Conservation (phyloP, 2,888 invertebrate species). For the Troides oblongomaculatus region DNA sequence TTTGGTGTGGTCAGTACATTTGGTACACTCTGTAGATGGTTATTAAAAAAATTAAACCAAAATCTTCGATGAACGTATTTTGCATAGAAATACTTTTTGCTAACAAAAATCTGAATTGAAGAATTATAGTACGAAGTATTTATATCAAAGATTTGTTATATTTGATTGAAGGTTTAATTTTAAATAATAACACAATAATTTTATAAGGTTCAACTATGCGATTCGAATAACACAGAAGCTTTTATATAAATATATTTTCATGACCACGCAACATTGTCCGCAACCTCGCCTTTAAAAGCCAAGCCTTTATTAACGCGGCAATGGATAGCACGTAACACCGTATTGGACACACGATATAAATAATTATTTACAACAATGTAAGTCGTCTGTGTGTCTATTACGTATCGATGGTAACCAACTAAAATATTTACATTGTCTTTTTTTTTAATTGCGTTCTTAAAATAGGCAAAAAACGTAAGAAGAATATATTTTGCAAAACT, state of each 20-base stretch:
- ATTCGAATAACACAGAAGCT: constrained; percentile 3
- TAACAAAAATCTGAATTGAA: too few species aligned
- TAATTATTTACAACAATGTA: constrained; percentile 4
- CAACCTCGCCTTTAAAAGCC: constrained; percentile 53
- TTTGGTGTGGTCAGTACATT: too few species aligned
- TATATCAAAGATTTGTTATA: not conserved
- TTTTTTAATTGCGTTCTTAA: too few species aligned
- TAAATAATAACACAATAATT: constrained; percentile 32
- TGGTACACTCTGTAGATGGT: too few species aligned
- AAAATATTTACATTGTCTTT: not conserved
- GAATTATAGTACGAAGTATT: too few species aligned
- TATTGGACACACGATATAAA: constrained; percentile 12
- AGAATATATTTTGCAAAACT: too few species aligned
- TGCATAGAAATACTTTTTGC: too few species aligned
- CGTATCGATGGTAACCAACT: not conserved
- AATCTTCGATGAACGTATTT: too few species aligned
- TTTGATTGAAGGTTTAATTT: not conserved
- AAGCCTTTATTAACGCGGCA: constrained; percentile 61
- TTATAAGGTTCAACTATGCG: constrained; percentile 25
- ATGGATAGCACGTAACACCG: constrained; percentile 41
- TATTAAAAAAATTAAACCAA: too few species aligned
- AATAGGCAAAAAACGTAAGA: too few species aligned
- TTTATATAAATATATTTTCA: constrained; percentile 62
- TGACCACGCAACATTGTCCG: constrained; percentile 56
- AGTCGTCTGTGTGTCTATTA: not conserved